These are phyloP conservation scores for Sarcophaga caerulescens DNA, from an alignment of 2,888 invertebrate genomes.

Conservation along the genomic window DNA sequence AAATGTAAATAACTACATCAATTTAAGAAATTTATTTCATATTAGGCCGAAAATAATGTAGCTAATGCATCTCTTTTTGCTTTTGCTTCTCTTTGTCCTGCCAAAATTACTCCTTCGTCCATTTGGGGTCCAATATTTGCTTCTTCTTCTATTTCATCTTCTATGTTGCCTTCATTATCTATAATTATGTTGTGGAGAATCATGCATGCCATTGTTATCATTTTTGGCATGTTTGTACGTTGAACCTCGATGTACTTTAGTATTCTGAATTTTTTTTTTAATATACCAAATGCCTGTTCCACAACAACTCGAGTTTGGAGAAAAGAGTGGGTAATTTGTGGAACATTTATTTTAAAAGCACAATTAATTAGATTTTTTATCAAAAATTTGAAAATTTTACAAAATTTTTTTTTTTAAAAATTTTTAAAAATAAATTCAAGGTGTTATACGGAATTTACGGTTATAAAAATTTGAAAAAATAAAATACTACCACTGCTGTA, in stretches of 20 bases:
- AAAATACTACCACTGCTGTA: too few species aligned
- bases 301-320: slow-evolving; percentile 57
- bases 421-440: slow-evolving; percentile 11
- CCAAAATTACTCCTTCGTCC: slow-evolving; percentile 9
- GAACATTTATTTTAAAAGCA: too few species aligned
- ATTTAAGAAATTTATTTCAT: too few species aligned
- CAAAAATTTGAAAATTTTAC: too few species aligned
- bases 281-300: slow-evolving; percentile 51
- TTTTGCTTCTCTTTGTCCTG: slow-evolving; percentile 41
- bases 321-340: too few species aligned
- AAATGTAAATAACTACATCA: too few species aligned
- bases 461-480: too few species aligned
- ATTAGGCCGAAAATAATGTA: too few species aligned
- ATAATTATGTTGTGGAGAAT: slow-evolving; percentile 29
- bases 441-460: not conserved
- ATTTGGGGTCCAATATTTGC: slow-evolving; percentile 26
- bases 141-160: slow-evolving; percentile 34
- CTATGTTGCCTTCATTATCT: not conserved
- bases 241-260: slow-evolving; percentile 39
- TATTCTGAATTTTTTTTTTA: slow-evolving; percentile 39
- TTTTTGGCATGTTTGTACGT: not conserved
- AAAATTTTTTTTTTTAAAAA: too few species aligned
- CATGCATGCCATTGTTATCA: slow-evolving; percentile 38
- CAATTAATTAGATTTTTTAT: too few species aligned
- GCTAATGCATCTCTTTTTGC: too few species aligned